These are phyloP conservation scores for Silurus lanzhouensis DNA, from an alignment of 2,797 vertebrate genomes.

Conservation along the genomic window DNA sequence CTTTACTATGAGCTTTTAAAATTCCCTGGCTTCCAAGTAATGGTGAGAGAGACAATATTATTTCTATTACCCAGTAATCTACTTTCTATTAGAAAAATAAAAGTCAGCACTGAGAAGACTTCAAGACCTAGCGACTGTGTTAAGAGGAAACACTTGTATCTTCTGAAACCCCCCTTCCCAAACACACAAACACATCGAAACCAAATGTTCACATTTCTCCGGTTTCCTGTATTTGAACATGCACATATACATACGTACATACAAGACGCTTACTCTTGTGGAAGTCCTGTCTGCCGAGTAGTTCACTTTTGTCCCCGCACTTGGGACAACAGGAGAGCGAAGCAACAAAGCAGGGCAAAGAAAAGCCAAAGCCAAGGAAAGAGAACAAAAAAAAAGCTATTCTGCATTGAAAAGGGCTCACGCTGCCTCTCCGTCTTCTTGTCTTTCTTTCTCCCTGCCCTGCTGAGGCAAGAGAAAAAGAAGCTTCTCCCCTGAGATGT, in stretches of 20 bases:
- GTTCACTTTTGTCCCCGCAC: conserved; percentile 29
- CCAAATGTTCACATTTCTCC: neutral
- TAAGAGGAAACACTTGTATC: neutral
- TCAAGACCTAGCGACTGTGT: neutral
- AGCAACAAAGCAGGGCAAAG: conserved; percentile 14
- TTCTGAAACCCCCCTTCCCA: neutral
- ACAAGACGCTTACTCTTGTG: conserved; percentile 27
- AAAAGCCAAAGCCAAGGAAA: conserved; percentile 2
- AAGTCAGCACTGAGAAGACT: neutral
- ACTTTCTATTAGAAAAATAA: neutral
- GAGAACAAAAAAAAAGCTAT: conserved; percentile 16
- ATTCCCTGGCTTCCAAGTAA: neutral
- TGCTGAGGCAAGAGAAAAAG: conserved; percentile 60
- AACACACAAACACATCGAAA: neutral
- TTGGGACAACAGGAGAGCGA: neutral
- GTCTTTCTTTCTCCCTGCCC: conserved; percentile 43
- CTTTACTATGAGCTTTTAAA: neutral
- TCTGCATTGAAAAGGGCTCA: conserved; percentile 20
- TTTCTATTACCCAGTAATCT: neutral
- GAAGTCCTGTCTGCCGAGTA: conserved; percentile 15
- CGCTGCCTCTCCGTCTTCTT: conserved; percentile 18
- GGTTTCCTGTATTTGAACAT: neutral
- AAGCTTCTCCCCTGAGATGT: conserved; percentile 60
- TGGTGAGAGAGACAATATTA: neutral
- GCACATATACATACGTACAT: neutral